phyloP scores from a whole-genome alignment of 2,113 vertebrate species.

The Sardina pilchardus region DNA sequence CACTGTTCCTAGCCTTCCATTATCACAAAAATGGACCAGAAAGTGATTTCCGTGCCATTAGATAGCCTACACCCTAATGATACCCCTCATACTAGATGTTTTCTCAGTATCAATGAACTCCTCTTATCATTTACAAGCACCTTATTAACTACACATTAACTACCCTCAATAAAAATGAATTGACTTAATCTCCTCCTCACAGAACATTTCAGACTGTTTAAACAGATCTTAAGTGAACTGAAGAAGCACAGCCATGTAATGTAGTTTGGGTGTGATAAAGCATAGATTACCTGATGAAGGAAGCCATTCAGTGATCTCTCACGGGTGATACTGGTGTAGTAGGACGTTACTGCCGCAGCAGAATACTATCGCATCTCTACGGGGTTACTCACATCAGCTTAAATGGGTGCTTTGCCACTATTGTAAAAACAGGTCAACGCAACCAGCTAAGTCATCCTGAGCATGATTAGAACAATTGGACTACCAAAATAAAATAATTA shows the following conservation, averaged over 20 bases:
- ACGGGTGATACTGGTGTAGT: not conserved
- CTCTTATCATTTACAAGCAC: not conserved
- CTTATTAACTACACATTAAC: not conserved
- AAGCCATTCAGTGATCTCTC: slow-evolving; percentile 8
- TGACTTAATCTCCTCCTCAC: not conserved
- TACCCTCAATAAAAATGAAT: not conserved
- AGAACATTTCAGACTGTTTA: not conserved
- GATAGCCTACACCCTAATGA: not conserved
- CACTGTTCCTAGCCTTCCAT: not conserved
- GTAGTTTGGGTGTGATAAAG: not conserved
- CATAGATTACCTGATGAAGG: slow-evolving; percentile 11
- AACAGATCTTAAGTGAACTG: not conserved
- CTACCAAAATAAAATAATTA: not conserved
- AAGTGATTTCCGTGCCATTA: too few species aligned
- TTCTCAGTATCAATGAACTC: not conserved
- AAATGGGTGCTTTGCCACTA: not conserved
- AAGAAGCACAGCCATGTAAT: not conserved
- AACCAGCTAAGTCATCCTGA: not conserved
- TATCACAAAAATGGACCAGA: not conserved
- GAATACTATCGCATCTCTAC: slow-evolving; percentile 18
- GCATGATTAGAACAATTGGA: not conserved
- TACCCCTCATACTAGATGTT: not conserved
- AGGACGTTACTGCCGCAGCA: slow-evolving; percentile 1
- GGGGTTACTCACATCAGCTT: not conserved
- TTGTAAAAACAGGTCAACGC: not conserved